Base-by-base conservation (phyloP, 2,888 invertebrate species). In the Saturnia pavonia region DNA sequence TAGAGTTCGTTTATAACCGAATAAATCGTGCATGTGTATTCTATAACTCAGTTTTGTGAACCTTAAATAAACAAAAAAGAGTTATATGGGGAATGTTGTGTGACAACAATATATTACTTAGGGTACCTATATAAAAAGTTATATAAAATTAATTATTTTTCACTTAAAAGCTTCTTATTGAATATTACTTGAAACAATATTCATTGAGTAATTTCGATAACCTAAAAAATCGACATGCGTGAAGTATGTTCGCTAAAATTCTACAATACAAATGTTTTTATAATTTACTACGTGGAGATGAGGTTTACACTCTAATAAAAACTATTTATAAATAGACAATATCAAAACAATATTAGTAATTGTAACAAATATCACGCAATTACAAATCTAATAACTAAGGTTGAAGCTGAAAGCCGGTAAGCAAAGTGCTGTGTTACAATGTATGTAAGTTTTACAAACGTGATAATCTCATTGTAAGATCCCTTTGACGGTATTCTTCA, bases 381-480 rank as follows among this genome's bases (percentile, higher is more conserved):
- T n/a, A n/a, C 16, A 51, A n/a, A 22, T 25, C 14, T 0, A 57
- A 25, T 0, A 11, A 57, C 22, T 54, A 25, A 25, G 57, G 8
- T 57, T 57, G 12, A 25, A 57, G 22, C 57, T 12, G 65, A 65
- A 54, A 65, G 40, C 40, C 11, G 12, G 8, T 22, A n/a, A 19
- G 19, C 34, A 19, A 34, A 7, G 19, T 65, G n/a, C 1, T 40
- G 19, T 65, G 40, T 60, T 27, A 7, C 40, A n/a, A 65, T 9
- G 16, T 34, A 34, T 6, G 34, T 34, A 34, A 34, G 34, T 34
- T 34, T 40, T 40, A 65, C 65, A 40, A 65, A 65, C 65, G 65
- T 65, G 65, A 65, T 40, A 65, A 40, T 65, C 65, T 65, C 65
- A 65, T 65, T 40, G 16, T 40, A 40, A 65, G 40, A n/a, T 40